Percentiles rank a stretch among this genome's conserved stretches.
Conservation (phyloP, 2,888 invertebrate genomes). For the Timema podura region DNA sequence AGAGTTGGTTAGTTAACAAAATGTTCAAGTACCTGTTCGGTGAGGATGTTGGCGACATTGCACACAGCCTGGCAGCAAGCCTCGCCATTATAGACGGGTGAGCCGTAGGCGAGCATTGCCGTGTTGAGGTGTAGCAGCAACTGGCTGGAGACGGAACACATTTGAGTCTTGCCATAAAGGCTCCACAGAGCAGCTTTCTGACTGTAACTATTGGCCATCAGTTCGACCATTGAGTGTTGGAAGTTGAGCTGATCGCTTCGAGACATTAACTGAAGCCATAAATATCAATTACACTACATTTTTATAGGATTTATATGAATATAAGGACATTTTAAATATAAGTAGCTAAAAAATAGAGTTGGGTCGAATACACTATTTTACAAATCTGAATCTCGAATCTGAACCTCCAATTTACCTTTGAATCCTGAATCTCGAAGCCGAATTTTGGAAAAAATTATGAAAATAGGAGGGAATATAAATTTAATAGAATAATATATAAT, state of each 20-base stretch:
- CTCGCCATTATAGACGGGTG: constrained; percentile 57
- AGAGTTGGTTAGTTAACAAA: too few species aligned
- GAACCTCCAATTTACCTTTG: too few species aligned
- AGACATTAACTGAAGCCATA: constrained; percentile 59
- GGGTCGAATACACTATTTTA: too few species aligned
- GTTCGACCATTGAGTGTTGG: constrained; percentile 75
- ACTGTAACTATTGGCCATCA: constrained; percentile 74
- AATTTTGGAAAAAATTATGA: too few species aligned
- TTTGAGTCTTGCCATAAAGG: constrained; percentile 81
- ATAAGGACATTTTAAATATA: too few species aligned
- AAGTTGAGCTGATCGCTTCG: constrained; percentile 84
- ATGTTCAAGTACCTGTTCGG: constrained; percentile 43
- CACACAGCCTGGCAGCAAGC: constrained; percentile 67
- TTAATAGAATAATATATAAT: too few species aligned
- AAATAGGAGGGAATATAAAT: too few species aligned
- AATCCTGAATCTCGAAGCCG: too few species aligned
- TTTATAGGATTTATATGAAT: too few species aligned
- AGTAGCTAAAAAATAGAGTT: too few species aligned
- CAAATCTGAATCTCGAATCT: too few species aligned
- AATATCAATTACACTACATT: too few species aligned
- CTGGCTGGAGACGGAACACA: constrained; percentile 77
- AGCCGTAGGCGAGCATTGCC: constrained; percentile 39
- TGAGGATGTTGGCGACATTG: constrained; percentile 57
- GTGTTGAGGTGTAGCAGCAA: constrained; percentile 72
- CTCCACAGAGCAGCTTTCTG: constrained; percentile 84